These are phyloP conservation scores for Rachycentron canadum DNA, from an alignment of 2,797 vertebrate species.

Conservation along the genomic window DNA sequence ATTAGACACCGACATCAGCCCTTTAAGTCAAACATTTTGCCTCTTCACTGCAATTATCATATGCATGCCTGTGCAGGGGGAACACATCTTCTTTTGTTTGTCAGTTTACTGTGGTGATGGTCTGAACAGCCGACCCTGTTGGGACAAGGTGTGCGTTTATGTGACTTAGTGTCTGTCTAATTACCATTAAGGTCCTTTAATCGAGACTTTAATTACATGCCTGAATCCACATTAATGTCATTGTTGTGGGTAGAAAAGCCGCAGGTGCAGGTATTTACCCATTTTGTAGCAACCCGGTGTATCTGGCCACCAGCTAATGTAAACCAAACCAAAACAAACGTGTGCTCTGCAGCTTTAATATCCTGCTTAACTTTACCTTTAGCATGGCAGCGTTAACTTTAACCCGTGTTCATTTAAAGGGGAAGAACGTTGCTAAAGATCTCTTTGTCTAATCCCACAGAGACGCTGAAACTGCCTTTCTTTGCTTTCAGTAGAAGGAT, in stretches of 20 bases:
- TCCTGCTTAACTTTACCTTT: slow-evolving; percentile 65
- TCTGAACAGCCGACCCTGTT: slow-evolving; percentile 23
- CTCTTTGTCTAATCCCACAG: neutral
- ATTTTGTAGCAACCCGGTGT: slow-evolving; percentile 6
- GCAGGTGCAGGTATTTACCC: slow-evolving; percentile 22
- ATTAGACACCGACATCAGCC: slow-evolving; percentile 54
- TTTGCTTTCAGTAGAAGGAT: neutral
- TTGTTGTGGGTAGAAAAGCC: slow-evolving; percentile 11
- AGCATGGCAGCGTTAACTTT: slow-evolving; percentile 41
- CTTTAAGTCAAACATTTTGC: slow-evolving; percentile 53
- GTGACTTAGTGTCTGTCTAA: slow-evolving; percentile 19
- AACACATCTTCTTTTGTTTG: slow-evolving; percentile 71
- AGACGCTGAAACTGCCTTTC: neutral
- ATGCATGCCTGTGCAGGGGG: slow-evolving; percentile 67
- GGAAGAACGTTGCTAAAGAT: neutral
- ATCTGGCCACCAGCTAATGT: slow-evolving; percentile 31
- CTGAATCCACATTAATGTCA: neutral
- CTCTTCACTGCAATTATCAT: slow-evolving; percentile 67
- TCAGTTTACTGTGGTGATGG: slow-evolving; percentile 30
- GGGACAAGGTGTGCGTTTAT: slow-evolving; percentile 14
- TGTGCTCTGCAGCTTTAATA: slow-evolving; percentile 32
- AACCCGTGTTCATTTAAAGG: no score
- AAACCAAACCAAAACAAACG: slow-evolving; percentile 52
- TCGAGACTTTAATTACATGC: slow-evolving; percentile 24
- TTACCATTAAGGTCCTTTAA: slow-evolving; percentile 37